Conservation (phyloP, 2,888 invertebrate species). For the Keiferia lycopersicella region DNA sequence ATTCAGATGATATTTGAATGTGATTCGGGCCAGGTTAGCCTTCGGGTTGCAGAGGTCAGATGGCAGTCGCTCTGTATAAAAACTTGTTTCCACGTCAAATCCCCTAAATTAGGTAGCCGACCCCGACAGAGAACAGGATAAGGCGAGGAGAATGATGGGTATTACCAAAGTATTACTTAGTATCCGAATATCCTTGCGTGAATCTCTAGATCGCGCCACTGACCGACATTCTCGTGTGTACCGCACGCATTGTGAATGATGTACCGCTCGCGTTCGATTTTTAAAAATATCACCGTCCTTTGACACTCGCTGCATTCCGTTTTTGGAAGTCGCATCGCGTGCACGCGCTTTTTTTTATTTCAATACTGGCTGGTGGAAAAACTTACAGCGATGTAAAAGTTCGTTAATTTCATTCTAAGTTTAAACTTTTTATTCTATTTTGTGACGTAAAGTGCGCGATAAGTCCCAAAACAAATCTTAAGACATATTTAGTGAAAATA, state of each 20-base stretch:
- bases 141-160: too few relatives aligned
- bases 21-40: too few relatives aligned
- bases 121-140: too few relatives aligned
- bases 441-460: background rate
- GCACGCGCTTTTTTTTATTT: constrained; percentile 44
- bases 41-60: too few relatives aligned
- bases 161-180: too few relatives aligned
- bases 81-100: too few relatives aligned
- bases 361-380: background rate
- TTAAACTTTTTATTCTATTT: background rate
- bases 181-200: constrained; percentile 9
- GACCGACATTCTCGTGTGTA: constrained; percentile 64
- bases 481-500: background rate
- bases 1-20: too few relatives aligned
- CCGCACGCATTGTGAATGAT: constrained; percentile 56
- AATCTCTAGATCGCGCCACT: constrained; percentile 61
- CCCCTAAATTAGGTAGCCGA: too few relatives aligned
- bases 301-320: constrained; percentile 58
- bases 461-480: too few relatives aligned
- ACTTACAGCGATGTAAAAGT: constrained; percentile 5
- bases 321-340: constrained; percentile 52
- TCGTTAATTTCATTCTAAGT: background rate
- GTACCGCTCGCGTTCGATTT: constrained; percentile 38
- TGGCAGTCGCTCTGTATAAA: too few relatives aligned
- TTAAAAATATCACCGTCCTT: constrained; percentile 57